Conservation (phyloP, 2,888 invertebrate species). For the Sphaerophoria taeniata region DNA sequence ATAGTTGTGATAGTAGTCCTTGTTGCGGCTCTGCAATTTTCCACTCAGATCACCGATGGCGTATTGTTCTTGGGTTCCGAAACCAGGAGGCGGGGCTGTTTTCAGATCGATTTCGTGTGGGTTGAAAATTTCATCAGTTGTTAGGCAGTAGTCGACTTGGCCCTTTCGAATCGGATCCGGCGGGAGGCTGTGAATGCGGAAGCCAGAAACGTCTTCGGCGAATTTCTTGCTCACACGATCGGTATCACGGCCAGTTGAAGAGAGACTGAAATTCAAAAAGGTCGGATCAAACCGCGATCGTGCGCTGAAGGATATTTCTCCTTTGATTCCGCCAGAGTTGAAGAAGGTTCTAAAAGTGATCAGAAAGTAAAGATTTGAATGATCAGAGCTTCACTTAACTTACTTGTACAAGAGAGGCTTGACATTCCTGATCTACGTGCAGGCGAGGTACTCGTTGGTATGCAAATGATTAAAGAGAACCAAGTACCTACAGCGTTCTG, state of each 20-base stretch:
- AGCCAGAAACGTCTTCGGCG: conserved; percentile 88
- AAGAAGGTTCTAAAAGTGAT: conserved; percentile 89
- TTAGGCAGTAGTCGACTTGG: conserved; percentile 85
- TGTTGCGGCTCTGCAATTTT: conserved; percentile 90
- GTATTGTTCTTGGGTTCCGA: conserved; percentile 92
- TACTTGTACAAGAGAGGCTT: conserved; percentile 88
- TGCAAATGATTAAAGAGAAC: conserved; percentile 91
- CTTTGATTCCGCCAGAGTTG: conserved; percentile 91
- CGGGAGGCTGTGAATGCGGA: conserved; percentile 89
- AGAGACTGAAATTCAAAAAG: conserved; percentile 88
- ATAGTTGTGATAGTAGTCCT: conserved; percentile 87
- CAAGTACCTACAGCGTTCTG: conserved; percentile 90
- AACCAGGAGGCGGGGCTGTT: conserved; percentile 87
- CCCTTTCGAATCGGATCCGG: conserved; percentile 84
- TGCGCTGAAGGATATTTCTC: conserved; percentile 90
- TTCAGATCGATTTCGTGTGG: conserved; percentile 86
- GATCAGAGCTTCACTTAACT: conserved; percentile 80
- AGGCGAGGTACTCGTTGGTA: conserved; percentile 90
- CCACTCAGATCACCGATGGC: conserved; percentile 95
- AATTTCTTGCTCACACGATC: conserved; percentile 88
- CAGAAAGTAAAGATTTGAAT: no score
- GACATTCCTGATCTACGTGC: conserved; percentile 90
- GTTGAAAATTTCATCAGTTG: conserved; percentile 90
- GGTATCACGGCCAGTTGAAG: conserved; percentile 86
- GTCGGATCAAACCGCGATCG: conserved; percentile 93